Percentiles rank a stretch among this genome's conserved stretches.
These are phyloP conservation scores for Rhinolophus ferrumequinum DNA, from an alignment of 2,113 vertebrate species.

Conservation along the genomic window DNA sequence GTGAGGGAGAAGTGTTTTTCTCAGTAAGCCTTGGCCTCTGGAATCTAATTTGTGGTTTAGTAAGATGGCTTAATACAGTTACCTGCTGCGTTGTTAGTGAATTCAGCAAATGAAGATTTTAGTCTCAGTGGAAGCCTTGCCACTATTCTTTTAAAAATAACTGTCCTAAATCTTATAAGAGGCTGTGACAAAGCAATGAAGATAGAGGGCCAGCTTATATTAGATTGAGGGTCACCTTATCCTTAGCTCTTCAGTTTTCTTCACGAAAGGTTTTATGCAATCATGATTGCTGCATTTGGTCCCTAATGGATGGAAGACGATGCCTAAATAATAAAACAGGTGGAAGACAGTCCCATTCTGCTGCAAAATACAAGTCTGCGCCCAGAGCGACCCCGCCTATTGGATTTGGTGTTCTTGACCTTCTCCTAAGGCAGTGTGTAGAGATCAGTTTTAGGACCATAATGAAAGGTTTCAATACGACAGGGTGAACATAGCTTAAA, in stretches of 20 bases:
- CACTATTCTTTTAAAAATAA: not conserved
- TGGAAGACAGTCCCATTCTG: not conserved
- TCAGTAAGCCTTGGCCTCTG: not conserved
- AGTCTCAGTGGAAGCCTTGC: not conserved
- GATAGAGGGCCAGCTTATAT: not conserved
- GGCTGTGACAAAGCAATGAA: not conserved
- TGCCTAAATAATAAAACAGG: not conserved
- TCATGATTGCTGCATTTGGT: not conserved
- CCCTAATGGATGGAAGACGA: not conserved
- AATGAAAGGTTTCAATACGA: not conserved
- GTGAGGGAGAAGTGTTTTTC: not conserved
- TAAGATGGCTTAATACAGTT: constrained; percentile 8
- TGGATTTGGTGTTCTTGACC: not conserved
- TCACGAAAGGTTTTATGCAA: not conserved
- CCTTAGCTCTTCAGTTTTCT: not conserved
- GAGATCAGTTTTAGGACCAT: not conserved
- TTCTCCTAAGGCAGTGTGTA: not conserved
- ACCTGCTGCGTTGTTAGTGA: not conserved
- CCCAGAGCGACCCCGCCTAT: not conserved
- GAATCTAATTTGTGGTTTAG: constrained; percentile 16
- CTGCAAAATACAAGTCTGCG: not conserved
- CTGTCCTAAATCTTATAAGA: not conserved
- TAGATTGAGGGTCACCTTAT: not conserved
- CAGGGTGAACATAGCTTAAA: not conserved
- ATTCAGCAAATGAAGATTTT: constrained; percentile 36